These are phyloP conservation scores for Mythimna impura DNA, from an alignment of 2,888 invertebrate species.

Conservation along the genomic window DNA sequence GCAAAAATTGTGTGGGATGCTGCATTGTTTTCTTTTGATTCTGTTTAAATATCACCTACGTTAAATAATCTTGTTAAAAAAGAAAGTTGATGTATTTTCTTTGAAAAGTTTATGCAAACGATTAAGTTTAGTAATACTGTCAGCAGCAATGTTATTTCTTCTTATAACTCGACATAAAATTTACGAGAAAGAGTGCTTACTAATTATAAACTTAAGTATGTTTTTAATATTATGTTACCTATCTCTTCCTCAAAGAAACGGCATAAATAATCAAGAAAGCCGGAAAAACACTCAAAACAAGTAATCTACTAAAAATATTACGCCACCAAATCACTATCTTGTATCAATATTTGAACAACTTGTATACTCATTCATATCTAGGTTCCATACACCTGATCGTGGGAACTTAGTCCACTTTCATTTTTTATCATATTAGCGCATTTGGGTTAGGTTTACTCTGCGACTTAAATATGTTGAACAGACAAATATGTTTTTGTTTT, in stretches of 20 bases:
- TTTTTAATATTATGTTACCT: background rate
- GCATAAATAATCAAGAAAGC: constrained; percentile 2
- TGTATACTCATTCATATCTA: constrained; percentile 66
- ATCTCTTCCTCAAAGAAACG: background rate
- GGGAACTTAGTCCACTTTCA: constrained; percentile 78
- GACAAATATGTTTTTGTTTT: constrained; percentile 14
- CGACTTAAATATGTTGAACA: constrained; percentile 6
- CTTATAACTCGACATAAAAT: too few species aligned
- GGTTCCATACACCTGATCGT: constrained; percentile 74
- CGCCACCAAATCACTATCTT: constrained; percentile 44
- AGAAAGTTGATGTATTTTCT: constrained; percentile 34
- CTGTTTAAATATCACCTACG: constrained; percentile 43
- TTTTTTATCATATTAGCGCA: constrained; percentile 69
- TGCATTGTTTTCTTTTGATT: constrained; percentile 53
- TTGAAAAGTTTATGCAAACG: constrained; percentile 6
- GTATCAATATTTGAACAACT: constrained; percentile 77
- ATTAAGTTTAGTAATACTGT: background rate
- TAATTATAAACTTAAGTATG: background rate
- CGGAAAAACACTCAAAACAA: constrained; percentile 23
- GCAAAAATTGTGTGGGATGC: constrained; percentile 42
- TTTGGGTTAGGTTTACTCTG: constrained; percentile 35
- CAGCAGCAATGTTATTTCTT: background rate
- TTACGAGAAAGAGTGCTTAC: background rate
- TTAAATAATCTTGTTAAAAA: constrained; percentile 35
- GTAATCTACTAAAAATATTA: constrained; percentile 43